These are phyloP conservation scores for Hartigia nigra DNA, from an alignment of 2,888 invertebrate species.

Conservation along the genomic window DNA sequence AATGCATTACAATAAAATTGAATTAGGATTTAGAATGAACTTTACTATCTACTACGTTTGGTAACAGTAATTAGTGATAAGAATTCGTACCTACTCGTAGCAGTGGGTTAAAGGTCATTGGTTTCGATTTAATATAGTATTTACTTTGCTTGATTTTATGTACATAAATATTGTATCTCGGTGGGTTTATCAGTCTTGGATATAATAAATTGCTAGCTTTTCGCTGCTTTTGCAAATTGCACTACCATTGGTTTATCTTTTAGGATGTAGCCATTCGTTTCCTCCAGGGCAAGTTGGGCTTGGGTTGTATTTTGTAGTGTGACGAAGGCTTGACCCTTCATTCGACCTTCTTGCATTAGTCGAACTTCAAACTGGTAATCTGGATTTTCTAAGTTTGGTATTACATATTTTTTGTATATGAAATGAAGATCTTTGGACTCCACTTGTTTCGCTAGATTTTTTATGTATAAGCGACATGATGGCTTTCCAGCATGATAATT, in stretches of 20 bases:
- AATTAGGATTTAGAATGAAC: background rate
- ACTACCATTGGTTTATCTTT: conserved; percentile 93
- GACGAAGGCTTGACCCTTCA: conserved; percentile 97
- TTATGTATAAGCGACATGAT: conserved; percentile 89
- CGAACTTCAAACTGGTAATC: conserved; percentile 70
- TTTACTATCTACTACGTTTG: background rate
- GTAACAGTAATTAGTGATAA: background rate
- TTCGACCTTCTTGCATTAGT: conserved; percentile 93
- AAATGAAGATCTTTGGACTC: conserved; percentile 79
- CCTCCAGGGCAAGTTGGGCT: conserved; percentile 80
- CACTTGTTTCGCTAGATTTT: conserved; percentile 87
- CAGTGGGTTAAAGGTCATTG: background rate
- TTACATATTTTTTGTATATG: conserved; percentile 78
- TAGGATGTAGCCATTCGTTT: conserved; percentile 89
- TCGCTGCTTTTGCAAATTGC: conserved; percentile 76
- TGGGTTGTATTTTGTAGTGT: conserved; percentile 78
- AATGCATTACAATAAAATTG: background rate
- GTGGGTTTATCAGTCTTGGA: conserved; percentile 1
- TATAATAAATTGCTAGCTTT: conserved; percentile 32
- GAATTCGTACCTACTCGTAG: background rate
- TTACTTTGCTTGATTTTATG: conserved; percentile 11
- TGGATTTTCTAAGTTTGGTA: conserved; percentile 61
- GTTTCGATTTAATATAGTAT: background rate
- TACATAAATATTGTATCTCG: conserved; percentile 13
- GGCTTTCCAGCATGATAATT: conserved; percentile 87